Percentiles rank a stretch among this genome's conserved stretches.
Evolutionary conservation across 1,140 invertebrate species (phyloP).

Genomic region (Diabrotica undecimpunctata): DNA sequence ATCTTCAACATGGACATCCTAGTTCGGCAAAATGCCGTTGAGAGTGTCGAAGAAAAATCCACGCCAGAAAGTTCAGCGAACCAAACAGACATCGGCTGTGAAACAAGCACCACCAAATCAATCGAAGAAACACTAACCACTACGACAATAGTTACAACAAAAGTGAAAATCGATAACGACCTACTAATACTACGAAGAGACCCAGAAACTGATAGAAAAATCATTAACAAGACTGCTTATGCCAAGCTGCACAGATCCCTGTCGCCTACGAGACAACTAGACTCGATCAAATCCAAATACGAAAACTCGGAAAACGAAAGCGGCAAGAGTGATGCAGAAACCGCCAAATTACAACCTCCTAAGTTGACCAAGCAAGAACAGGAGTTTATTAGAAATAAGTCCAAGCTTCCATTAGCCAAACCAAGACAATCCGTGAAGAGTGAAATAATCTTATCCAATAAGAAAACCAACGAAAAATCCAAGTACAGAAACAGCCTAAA

Average conservation of each 20-base stretch:
- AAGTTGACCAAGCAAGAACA: slow-evolving; percentile 18
- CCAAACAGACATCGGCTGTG: neutral
- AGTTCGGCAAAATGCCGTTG: neutral
- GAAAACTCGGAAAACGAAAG: slow-evolving; percentile 30
- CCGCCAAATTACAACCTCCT: slow-evolving; percentile 12
- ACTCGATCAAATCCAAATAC: slow-evolving; percentile 30
- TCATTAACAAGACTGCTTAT: slow-evolving; percentile 35
- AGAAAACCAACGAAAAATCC: slow-evolving; percentile 1
- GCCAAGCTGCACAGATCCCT: slow-evolving; percentile 34
- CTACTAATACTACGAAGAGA: slow-evolving; percentile 27
- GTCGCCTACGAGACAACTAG: slow-evolving; percentile 22
- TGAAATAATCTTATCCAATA: slow-evolving; percentile 20
- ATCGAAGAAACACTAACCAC: neutral
- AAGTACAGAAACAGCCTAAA: slow-evolving; percentile 21
- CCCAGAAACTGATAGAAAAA: slow-evolving; percentile 17
- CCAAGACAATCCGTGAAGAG: slow-evolving; percentile 22
- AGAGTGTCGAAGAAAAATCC: neutral
- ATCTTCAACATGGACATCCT: slow-evolving; percentile 3
- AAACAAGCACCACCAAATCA: slow-evolving; percentile 23
- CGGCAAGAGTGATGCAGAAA: slow-evolving; percentile 9
- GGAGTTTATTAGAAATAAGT: slow-evolving; percentile 29
- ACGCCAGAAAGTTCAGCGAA: neutral
- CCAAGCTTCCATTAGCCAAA: slow-evolving; percentile 18
- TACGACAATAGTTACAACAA: neutral
- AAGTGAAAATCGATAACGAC: slow-evolving; percentile 20